A percentile compares a stretch with the other conserved stretches of the same genome.
Conservation (phyloP, 2,797 vertebrate genomes). For the Micropoecilia bifurca region DNA sequence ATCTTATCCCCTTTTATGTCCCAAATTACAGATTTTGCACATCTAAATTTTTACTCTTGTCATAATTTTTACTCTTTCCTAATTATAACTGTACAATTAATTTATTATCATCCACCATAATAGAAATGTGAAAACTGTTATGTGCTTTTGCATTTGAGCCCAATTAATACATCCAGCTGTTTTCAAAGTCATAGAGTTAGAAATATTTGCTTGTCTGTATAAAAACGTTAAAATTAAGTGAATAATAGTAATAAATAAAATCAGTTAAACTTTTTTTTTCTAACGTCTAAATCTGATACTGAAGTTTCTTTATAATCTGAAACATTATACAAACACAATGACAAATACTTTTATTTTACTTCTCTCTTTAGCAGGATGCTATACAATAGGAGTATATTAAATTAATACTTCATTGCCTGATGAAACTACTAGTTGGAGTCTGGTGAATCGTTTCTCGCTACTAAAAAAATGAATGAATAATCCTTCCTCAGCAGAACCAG, state of each 20-base stretch:
- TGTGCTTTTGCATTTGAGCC: neutral
- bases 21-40: no score
- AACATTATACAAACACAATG: neutral
- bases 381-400: neutral
- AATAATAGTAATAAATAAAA: neutral
- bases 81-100: no score
- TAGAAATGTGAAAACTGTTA: neutral
- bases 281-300: neutral
- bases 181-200: neutral
- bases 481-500: constrained; percentile 39
- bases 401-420: neutral
- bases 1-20: no score
- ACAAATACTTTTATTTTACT: neutral
- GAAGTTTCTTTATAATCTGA: neutral
- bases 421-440: neutral
- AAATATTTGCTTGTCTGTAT: neutral
- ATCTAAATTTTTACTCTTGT: no score
- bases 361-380: neutral
- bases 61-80: no score
- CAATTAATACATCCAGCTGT: neutral
- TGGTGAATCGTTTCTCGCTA: neutral
- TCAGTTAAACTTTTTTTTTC: neutral
- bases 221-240: neutral
- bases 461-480: constrained; percentile 35
- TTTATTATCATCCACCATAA: neutral